Percentiles rank a stretch among this genome's conserved stretches.
phyloP scores from a whole-genome alignment of 2,888 invertebrate species.

The Orthosia gothica region DNA sequence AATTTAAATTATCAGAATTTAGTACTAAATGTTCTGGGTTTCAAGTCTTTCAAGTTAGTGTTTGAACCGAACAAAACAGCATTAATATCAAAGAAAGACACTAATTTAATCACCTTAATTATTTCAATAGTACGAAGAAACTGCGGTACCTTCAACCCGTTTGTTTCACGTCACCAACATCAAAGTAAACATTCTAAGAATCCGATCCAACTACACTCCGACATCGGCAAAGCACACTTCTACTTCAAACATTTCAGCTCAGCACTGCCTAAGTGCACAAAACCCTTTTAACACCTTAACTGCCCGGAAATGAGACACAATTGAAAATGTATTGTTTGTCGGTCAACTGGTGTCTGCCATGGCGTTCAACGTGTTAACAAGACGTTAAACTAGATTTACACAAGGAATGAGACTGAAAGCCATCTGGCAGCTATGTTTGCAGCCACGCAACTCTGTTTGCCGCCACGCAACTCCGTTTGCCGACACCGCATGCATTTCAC shows the following conservation, averaged over 20 bases:
- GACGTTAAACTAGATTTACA: conserved; percentile 69
- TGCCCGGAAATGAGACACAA: too few relatives aligned
- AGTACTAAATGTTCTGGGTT: too few relatives aligned
- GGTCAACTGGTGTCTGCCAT: too few relatives aligned
- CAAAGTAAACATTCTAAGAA: conserved; percentile 27
- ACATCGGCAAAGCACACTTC: conserved; percentile 28
- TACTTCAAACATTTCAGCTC: conserved; percentile 51
- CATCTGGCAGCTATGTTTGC: conserved; percentile 52
- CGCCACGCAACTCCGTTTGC: conserved; percentile 43
- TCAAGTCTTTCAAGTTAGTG: too few relatives aligned
- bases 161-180: not conserved
- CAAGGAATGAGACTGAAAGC: conserved; percentile 64
- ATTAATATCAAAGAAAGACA: not conserved
- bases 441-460: conserved; percentile 40
- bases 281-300: conserved; percentile 69
- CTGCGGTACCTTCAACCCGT: not conserved
- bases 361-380: too few relatives aligned
- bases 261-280: conserved; percentile 58
- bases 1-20: too few relatives aligned
- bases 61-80: not conserved
- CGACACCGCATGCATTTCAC: conserved; percentile 56
- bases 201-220: conserved; percentile 8
- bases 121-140: not conserved
- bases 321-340: too few relatives aligned
- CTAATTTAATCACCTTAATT: not conserved